Evolutionary conservation across 2,888 invertebrate species (phyloP), one percentile per base, ranked within the genome.

Genomic region (Ochropacha duplaris): DNA sequence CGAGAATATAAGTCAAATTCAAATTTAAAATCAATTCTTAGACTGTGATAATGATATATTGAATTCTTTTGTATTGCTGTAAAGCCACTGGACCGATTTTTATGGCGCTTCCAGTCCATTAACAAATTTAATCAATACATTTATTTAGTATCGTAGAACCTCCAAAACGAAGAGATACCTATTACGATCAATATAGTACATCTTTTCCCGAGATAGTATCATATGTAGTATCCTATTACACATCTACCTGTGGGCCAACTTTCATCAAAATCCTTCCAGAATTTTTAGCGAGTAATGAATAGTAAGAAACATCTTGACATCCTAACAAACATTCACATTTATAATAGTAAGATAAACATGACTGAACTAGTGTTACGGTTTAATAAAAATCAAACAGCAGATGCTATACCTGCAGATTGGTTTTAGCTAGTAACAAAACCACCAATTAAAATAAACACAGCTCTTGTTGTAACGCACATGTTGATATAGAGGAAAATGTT

Each of bases 371-470:
- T 19, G 16, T 19, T 2, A 44, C 44, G 16, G 19, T 19, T 44
- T 44, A 44, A n/a, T 44, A 44, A 44, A 44, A 44, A 9, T 19
- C 44, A 44, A 16, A 44, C 44, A 19, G 44, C 19, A 6, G 44
- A 44, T 44, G 16, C 9, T 6, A 44, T 44, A 44, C 19, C 44
- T n/a, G n/a, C n/a, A n/a, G n/a, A n/a, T n/a, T n/a, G n/a, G n/a
- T n/a, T n/a, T n/a, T n/a, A n/a, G 1, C 44, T 9, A 44, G 19
- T 61, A 71, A 67, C 69, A 65, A 68, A 66, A 71, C 67, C 56
- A 59, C 64, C 70, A 74, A 76, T 72, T 74, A 69, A 66, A 71
- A 66, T 72, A 70, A 75, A 75, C 63, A 66, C 56, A 31, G 61
- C 58, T 60, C 59, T 31, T 24, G 58, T 56, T 54, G 57, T 59